Evolutionary conservation across 2,113 vertebrate species (phyloP), one percentile per base, ranked within the genome.

Genomic region (Uropsilus gracilis): DNA sequence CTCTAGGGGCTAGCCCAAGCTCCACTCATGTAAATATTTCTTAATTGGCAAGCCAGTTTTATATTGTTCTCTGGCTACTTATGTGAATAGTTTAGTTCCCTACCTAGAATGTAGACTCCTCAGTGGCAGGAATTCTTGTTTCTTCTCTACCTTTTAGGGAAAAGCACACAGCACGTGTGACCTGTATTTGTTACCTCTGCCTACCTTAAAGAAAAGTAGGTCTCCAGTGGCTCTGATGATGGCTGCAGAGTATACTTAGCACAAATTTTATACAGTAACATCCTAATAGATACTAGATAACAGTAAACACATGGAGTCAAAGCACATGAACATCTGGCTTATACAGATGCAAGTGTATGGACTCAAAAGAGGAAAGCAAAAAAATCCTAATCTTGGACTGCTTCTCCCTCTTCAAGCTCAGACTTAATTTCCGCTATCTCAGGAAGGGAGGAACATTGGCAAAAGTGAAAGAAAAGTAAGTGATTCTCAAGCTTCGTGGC

Each of bases 41-140:
- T 93, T 77, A 82, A 55, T 61, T 39, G 77, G n/a, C 66, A 93
- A 64, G 34, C n/a, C 80, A 80, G 26, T 59, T 96, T 71, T 66
- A 0, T 94, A 32, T 66, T 63, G 46, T 22, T 61, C 6, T 72
- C 9, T 88, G 14, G 24, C 42, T 73, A 22, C n/a, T 37, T 69
- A 24, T 30, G 34, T 59, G 55, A 68, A 17, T 89, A 39, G 57
- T 66, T 85, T 77, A 32, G 32, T 69, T 91, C 61, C 30, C 66
- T 3, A 59, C 20, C 53, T 84, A 53, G 32, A 48, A n/a, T 73
- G 28, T 77, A 86, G 71, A 82, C 34, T 30, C 39, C 39, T 85
- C 6, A 13, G 14, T 89, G 28, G 71, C 34, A 81, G 16, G 53
- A 34, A 14, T 77, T 30, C 71, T 86, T 30, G 46, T 89, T 91